Conservation (phyloP, 64 coral and sea anemone species). For the Stichodactyla mertensii region DNA sequence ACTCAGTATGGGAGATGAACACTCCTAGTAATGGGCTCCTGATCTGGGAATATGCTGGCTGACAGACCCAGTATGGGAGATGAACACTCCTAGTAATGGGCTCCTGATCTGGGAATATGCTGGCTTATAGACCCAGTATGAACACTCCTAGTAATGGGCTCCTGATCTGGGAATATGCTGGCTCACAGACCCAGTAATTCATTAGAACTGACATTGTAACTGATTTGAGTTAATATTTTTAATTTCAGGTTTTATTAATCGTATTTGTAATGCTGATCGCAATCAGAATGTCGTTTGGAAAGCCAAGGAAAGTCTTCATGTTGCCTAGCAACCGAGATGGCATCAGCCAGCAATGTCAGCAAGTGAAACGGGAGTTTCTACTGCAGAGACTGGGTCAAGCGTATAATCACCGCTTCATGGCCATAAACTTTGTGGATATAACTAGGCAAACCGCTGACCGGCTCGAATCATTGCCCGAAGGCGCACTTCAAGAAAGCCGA, state of each 20-base stretch:
- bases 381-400: slow-evolving; percentile 44
- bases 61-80: too few species aligned
- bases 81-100: too few species aligned
- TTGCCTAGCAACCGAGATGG: neutral
- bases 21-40: too few species aligned
- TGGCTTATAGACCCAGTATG: too few species aligned
- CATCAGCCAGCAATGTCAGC: neutral
- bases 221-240: neutral
- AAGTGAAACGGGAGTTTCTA: slow-evolving; percentile 58
- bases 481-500: neutral
- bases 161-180: too few species aligned
- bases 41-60: too few species aligned
- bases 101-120: too few species aligned
- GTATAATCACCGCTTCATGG: slow-evolving; percentile 75
- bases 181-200: too few species aligned
- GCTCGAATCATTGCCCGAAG: neutral
- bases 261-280: neutral
- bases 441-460: slow-evolving; percentile 3
- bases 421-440: slow-evolving; percentile 31
- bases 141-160: too few species aligned
- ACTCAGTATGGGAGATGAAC: too few species aligned
- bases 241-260: neutral
- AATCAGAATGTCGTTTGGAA: neutral
- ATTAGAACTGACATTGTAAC: too few species aligned
- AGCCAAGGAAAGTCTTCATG: neutral